Base-by-base conservation (phyloP, 2,113 vertebrate genomes). In the Ovibos moschatus region DNA sequence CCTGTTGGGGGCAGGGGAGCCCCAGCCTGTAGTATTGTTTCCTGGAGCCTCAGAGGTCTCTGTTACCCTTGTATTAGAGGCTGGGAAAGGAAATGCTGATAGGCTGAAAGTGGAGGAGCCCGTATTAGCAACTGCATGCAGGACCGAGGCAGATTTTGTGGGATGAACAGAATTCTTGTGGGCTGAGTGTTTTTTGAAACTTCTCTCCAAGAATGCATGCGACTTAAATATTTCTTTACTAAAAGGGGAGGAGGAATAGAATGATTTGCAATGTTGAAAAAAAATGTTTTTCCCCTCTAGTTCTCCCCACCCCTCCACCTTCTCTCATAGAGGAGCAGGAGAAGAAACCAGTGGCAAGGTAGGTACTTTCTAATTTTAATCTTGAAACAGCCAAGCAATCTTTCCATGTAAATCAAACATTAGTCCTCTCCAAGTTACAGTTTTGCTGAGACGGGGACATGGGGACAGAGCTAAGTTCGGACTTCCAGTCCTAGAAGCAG, bases 121-220 rank as follows among this genome's bases (percentile, higher is more conserved):
- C 2, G 23, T 1, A 53, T 57, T 76, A 96, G 85, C 89, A 28
- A 85, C 76, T 64, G 85, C 57, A 76, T 12, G 8, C 55, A 83
- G 51, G 92, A 86, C 95, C 53, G 4, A 88, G 92, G 92, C 92
- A 91, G 94, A 91, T 57, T 95, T 87, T 92, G 97, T 78, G 95
- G 97, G 94, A 91, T 91, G 96, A 97, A 97, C 82, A 97, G 95
- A 95, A 98, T 97, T 98, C 95, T 92, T 96, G 92, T 91, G 95
- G 97, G 98, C 93, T 98, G 95, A 97, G 76, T 96, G 79, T 93
- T 96, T 95, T 94, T 96, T 97, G 93, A 97, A 96, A 97, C 94
- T 95, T 97, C 92, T 97, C 95, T 97, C 97, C 93, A 97, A 97
- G 97, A 97, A 97, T 95, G 83, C 93, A 91, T 64, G 92, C 3